Evolutionary conservation across 2,888 invertebrate genomes (phyloP), one percentile per base, ranked within the genome.

Genomic region (Tenthredo scrophulariae): DNA sequence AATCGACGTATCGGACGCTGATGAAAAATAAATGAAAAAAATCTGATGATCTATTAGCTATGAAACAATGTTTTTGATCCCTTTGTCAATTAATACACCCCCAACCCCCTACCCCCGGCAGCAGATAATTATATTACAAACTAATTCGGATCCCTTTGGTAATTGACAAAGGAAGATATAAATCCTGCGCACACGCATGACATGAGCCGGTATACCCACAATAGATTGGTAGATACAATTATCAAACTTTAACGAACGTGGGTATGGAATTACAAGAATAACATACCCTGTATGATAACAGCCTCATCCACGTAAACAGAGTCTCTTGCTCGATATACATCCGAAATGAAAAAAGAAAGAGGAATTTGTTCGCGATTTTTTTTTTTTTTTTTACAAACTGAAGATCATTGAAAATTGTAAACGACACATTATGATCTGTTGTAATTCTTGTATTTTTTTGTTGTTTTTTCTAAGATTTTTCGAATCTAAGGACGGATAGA

Each of bases 111-210:
- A 7, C 22, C 22, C 13, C 3, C 1, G 74, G 43, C 22, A 43
- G 22, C 22, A 22, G 13, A 29, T 74, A 46, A 74, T 74, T 74
- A 74, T 74, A 74, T 74, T 46, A 74, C 22, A 22, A 40, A 40
- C 43, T 26, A 74, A 74, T 74, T 74, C 74, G 43, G 22, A 74
- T 13, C 43, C 74, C 40, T 43, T 43, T 10, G 74, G 3, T 74
- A 74, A 74, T 74, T 74, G 74, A 74, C 74, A 74, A 74, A 74
- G 74, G 74, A 43, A 43, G n/a, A 74, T 22, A 74, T 22, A 26
- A 74, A 74, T 43, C 74, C 43, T 40, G 10, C 74, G 43, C 40
- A 74, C 40, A 43, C 22, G 43, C 43, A 74, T n/a, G 43, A 13
- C 43, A 72, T 22, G 43, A 15, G 74, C 4, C 13, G n/a, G 43